Percentiles rank a stretch among this genome's conserved stretches.
Evolutionary conservation across 2,888 invertebrate genomes (phyloP).

Genomic region (Caenorhabditis sp.): DNA sequence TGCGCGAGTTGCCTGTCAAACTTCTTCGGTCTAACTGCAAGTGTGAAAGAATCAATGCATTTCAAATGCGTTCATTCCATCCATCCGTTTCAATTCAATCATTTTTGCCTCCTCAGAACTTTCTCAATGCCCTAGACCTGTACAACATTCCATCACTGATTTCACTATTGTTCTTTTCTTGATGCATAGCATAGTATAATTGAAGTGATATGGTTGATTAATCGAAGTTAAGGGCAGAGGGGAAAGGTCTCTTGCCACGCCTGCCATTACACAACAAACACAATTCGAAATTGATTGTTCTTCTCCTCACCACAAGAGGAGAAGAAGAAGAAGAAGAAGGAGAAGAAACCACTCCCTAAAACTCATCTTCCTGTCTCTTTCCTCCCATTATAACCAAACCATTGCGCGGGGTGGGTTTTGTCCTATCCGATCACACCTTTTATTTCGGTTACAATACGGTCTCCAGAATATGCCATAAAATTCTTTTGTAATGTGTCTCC

Average conservation of each 20-base stretch:
- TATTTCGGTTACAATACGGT: neutral
- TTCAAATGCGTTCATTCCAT: too few species aligned
- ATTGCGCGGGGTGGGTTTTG: neutral
- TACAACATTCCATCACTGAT: too few species aligned
- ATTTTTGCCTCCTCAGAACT: too few species aligned
- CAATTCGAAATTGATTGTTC: constrained; percentile 43
- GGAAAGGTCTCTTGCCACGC: constrained; percentile 29
- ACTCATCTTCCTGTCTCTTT: constrained; percentile 14
- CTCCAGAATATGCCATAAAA: too few species aligned
- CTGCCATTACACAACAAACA: constrained; percentile 54
- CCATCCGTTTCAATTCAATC: too few species aligned
- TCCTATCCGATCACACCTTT: constrained; percentile 3
- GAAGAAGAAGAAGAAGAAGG: constrained; percentile 15
- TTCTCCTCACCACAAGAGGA: constrained; percentile 6
- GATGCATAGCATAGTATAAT: constrained; percentile 17
- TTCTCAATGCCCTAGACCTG: too few species aligned
- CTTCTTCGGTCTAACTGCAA: too few species aligned
- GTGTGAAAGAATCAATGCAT: too few species aligned
- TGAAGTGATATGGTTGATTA: constrained; percentile 48
- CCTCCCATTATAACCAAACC: constrained; percentile 14
- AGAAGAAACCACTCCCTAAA: constrained; percentile 54
- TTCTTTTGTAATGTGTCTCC: too few species aligned
- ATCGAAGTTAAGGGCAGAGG: constrained; percentile 5
- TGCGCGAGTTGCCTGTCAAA: too few species aligned
- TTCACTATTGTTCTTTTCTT: too few species aligned